Percentiles rank a stretch among this genome's conserved stretches.
Evolutionary conservation across 2,797 vertebrate species (phyloP).

Genomic region (Streptopelia turtur): DNA sequence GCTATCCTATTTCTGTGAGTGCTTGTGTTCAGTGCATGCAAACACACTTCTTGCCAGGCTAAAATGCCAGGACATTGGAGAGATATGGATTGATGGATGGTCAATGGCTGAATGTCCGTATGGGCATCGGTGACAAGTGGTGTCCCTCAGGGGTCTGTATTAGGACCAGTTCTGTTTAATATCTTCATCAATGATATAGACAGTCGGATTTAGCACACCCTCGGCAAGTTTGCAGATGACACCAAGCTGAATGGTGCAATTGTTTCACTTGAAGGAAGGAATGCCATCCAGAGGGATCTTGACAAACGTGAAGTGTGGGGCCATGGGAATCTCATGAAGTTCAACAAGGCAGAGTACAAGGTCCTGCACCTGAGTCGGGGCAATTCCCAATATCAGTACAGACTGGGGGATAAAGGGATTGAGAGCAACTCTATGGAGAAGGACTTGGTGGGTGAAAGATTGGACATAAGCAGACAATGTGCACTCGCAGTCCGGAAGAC

Average conservation of each 20-base stretch:
- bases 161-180: background rate
- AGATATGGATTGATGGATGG: background rate
- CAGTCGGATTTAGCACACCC: background rate
- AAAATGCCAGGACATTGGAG: background rate
- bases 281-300: background rate
- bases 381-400: background rate
- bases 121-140: background rate
- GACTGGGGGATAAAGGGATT: no score
- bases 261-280: background rate
- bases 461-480: background rate
- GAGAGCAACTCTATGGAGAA: background rate
- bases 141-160: background rate
- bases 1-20: background rate
- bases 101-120: background rate
- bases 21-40: background rate
- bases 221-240: background rate
- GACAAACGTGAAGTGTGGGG: background rate
- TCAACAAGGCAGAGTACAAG: background rate
- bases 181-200: background rate
- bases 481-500: no score
- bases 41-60: background rate
- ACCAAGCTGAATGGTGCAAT: no score
- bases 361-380: rapidly evolving
- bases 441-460: background rate
- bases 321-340: background rate